Conservation (phyloP, 2,888 invertebrate genomes). For the Stratiomys singularior region DNA sequence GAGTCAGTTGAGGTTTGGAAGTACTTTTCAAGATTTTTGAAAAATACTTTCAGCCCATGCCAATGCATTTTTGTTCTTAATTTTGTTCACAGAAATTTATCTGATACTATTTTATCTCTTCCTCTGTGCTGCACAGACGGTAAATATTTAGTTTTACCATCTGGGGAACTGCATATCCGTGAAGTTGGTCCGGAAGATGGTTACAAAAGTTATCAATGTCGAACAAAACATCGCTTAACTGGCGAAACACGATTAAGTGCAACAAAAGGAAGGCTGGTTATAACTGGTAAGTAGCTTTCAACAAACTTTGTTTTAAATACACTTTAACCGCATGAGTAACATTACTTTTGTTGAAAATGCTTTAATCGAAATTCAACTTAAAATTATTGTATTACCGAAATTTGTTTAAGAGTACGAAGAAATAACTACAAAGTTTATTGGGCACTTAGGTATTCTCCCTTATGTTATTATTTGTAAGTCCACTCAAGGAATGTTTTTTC, state of each 20-base stretch:
- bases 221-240: slow-evolving; percentile 91
- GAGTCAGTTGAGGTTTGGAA: too few relatives aligned
- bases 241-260: slow-evolving; percentile 93
- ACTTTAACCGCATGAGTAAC: not conserved
- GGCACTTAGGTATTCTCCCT: too few relatives aligned
- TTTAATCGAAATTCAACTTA: too few relatives aligned
- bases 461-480: too few relatives aligned
- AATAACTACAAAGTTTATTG: too few relatives aligned
- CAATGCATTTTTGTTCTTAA: not conserved
- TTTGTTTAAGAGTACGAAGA: too few relatives aligned
- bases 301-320: not conserved
- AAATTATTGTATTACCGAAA: too few relatives aligned
- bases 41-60: not conserved
- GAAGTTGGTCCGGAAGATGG: slow-evolving; percentile 96
- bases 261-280: slow-evolving; percentile 92
- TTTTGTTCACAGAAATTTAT: not conserved
- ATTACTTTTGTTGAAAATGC: too few relatives aligned
- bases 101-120: not conserved
- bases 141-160: slow-evolving; percentile 93
- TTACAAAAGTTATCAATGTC: slow-evolving; percentile 92
- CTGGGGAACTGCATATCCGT: slow-evolving; percentile 94
- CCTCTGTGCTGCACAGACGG: slow-evolving; percentile 74
- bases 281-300: slow-evolving; percentile 82
- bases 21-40: too few relatives aligned
- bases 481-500: not conserved